Base-by-base conservation (phyloP, 2,797 vertebrate genomes). In the Parauchenoglanis punctatus region DNA sequence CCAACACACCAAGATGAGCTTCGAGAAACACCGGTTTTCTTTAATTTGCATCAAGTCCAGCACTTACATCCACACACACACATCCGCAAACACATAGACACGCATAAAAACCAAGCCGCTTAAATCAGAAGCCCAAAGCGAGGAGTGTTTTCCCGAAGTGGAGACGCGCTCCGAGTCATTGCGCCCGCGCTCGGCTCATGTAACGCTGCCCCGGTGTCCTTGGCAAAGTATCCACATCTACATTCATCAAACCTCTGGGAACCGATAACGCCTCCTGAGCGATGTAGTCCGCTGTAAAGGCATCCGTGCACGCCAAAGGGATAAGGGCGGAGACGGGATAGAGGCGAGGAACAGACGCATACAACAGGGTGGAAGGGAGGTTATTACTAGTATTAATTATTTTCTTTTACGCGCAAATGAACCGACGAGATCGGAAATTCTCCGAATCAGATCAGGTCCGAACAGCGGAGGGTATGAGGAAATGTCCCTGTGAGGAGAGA, bases 221-320 rank as follows among this genome's bases (percentile, higher is more conserved):
- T 91, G 88, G 86, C 72, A 86, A 85, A 90, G 86, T 87, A 90
- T 91, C 90, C 91, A 89, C 87, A 88, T 59, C 82, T 65, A 85
- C 87, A 82, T 73, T 8, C n/a, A 83, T 7, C 54, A 56, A 61
- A 73, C 10, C 72, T 46, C 46, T 75, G 18, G 68, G 84, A 85
- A 25, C 68, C 7, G 31, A 82, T 8, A 63, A 44, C 76, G 25
- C 46, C 49, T 88, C 58, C 76, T 81, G 75, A 31, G 28, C 52
- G 82, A 59, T 77, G 80, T 63, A 87, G 85, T 86, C 85, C 72
- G 54, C 59, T 54, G 65, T 17, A 82, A 83, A 87, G 67, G 54
- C 54, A 88, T 80, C 86, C 76, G 56, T 56, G 28, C 70, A 72
- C 87, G 40, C 81, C 63, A 54, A 35, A 35, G 81, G 54, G 63